Conservation (phyloP, 1,140 invertebrate genomes). For the Ostrea denselamellosa region DNA sequence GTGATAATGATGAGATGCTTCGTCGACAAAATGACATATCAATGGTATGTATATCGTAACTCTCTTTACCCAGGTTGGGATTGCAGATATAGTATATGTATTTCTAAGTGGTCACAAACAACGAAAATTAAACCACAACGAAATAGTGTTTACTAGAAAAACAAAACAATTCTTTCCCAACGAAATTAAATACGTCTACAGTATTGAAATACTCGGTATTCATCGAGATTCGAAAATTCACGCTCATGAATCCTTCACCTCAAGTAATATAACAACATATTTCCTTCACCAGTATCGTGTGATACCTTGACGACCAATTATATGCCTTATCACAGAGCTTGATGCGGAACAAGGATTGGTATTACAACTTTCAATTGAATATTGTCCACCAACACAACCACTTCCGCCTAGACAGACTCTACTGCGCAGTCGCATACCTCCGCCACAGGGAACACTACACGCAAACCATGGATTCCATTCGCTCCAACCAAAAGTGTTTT, state of each 20-base stretch:
- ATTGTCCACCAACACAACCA: slow-evolving; percentile 1
- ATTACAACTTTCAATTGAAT: neutral
- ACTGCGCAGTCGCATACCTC: slow-evolving; percentile 5
- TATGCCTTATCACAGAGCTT: neutral
- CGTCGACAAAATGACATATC: too few relatives aligned
- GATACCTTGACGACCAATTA: neutral
- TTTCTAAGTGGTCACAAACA: too few relatives aligned
- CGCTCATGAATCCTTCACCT: neutral
- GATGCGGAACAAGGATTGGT: neutral
- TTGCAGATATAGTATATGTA: too few relatives aligned
- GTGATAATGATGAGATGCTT: too few relatives aligned
- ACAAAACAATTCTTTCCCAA: too few relatives aligned
- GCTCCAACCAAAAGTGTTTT: neutral
- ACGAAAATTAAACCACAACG: too few relatives aligned
- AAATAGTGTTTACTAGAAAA: too few relatives aligned
- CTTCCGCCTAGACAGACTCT: neutral
- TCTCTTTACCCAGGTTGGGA: too few relatives aligned
- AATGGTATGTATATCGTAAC: too few relatives aligned
- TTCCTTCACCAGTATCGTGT: neutral
- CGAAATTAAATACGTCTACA: neutral
- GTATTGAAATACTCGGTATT: neutral
- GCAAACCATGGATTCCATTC: slow-evolving; percentile 1
- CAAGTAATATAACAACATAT: neutral
- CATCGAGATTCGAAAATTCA: neutral
- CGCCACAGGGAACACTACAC: slow-evolving; percentile 31